Percentiles rank a stretch among this genome's conserved stretches.
phyloP scores from a whole-genome alignment of 2,797 vertebrate species.

The Tapera naevia region DNA sequence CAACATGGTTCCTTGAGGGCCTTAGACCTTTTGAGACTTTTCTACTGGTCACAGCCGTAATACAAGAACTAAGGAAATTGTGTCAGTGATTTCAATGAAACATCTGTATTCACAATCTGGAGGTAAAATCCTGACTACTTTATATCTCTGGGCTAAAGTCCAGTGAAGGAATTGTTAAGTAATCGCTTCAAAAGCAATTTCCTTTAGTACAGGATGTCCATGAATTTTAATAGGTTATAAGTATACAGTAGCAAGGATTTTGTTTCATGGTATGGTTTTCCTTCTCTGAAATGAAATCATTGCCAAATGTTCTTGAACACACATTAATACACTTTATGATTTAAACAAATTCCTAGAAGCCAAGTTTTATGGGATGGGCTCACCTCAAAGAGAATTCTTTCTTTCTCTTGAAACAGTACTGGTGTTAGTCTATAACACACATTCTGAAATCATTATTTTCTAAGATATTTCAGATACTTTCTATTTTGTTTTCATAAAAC shows the following conservation, averaged over 20 bases:
- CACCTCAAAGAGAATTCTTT: not conserved
- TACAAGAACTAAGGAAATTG: not conserved
- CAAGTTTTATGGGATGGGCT: not conserved
- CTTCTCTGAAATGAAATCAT: not conserved
- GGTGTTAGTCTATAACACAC: not conserved
- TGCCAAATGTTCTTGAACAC: constrained; percentile 4
- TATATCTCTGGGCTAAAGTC: not conserved
- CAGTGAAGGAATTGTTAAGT: not conserved
- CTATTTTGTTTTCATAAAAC: not conserved
- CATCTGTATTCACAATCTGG: not conserved
- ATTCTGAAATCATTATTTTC: not conserved
- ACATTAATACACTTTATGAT: not conserved
- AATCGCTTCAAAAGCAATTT: constrained; percentile 34
- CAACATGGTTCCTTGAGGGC: not conserved
- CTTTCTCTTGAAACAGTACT: not conserved
- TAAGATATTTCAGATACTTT: not conserved
- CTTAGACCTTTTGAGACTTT: not conserved
- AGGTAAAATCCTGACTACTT: constrained; percentile 12
- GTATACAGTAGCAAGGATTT: not conserved
- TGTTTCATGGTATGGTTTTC: not conserved
- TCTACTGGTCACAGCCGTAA: not conserved
- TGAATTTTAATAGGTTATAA: constrained; percentile 4
- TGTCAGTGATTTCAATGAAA: not conserved
- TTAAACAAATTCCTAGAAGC: not conserved
- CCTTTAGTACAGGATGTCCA: not conserved